A percentile compares a stretch with the other conserved stretches of the same genome.
These are phyloP conservation scores for Tangara arthus DNA, from an alignment of 2,797 vertebrate species.

Conservation along the genomic window DNA sequence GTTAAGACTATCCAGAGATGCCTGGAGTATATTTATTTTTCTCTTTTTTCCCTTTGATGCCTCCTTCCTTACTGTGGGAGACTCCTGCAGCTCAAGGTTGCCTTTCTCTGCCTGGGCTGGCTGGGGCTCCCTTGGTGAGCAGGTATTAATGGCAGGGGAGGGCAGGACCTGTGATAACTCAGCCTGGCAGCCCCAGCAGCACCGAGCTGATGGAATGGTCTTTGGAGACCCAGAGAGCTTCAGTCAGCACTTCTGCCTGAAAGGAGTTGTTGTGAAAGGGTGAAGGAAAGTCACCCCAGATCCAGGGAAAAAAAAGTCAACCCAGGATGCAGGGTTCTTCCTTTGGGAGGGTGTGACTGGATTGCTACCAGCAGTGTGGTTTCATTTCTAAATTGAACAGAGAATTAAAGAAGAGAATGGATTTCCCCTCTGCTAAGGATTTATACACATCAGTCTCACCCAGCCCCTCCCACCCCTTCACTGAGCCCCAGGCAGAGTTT, in stretches of 20 bases:
- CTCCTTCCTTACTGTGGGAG: not conserved
- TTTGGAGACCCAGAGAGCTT: constrained; percentile 35
- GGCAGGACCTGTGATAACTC: constrained; percentile 51
- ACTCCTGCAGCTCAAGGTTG: not conserved
- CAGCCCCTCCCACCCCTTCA: not conserved
- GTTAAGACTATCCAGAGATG: not conserved
- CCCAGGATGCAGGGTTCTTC: not conserved
- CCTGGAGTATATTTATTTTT: not conserved
- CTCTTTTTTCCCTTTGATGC: not conserved
- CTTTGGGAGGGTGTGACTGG: not conserved
- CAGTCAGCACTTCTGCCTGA: constrained; percentile 32
- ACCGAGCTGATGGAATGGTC: not conserved
- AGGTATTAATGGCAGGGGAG: not conserved
- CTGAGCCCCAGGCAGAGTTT: not conserved
- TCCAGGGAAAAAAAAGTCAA: not conserved
- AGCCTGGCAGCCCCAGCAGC: constrained; percentile 43
- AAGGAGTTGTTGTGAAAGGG: not conserved
- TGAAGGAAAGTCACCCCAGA: not conserved
- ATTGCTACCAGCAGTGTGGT: not conserved
- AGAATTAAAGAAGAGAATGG: not conserved
- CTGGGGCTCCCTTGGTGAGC: not conserved
- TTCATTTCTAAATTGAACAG: not conserved
- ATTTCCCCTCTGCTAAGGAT: not conserved
- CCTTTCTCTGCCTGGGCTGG: not conserved
- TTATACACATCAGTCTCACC: not conserved